A percentile compares a stretch with the other conserved stretches of the same genome.
Evolutionary conservation across 2,888 invertebrate genomes (phyloP).

Genomic region (Plebejus anna): DNA sequence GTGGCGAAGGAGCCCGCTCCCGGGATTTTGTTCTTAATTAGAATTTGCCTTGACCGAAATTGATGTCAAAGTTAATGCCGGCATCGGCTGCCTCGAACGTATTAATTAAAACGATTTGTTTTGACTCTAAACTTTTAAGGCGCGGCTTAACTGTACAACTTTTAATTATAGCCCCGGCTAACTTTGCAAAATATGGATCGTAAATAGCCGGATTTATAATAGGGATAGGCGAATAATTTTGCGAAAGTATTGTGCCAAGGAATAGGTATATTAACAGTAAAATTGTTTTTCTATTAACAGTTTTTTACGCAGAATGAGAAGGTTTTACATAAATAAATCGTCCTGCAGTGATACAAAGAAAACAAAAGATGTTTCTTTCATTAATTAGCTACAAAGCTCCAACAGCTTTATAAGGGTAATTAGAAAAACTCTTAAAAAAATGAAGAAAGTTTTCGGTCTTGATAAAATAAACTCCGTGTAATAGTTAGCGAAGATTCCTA

Average conservation of each 20-base stretch:
- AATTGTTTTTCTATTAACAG: neutral
- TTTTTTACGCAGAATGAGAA: neutral
- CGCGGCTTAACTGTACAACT: neutral
- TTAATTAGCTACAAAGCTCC: neutral
- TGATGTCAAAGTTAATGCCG: constrained; percentile 21
- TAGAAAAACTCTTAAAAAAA: constrained; percentile 30
- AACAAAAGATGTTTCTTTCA: neutral
- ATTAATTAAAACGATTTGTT: constrained; percentile 24
- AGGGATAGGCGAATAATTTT: neutral
- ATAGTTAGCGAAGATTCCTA: constrained; percentile 61
- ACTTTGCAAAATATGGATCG: neutral
- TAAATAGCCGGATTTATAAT: neutral
- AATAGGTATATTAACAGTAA: neutral
- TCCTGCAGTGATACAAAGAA: neutral
- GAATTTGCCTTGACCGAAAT: constrained; percentile 32
- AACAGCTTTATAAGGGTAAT: constrained; percentile 16
- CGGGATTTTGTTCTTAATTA: constrained; percentile 37
- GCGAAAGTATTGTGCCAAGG: neutral
- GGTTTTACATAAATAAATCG: neutral
- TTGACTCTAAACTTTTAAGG: constrained; percentile 18
- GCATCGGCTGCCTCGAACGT: neutral
- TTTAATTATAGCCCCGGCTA: neutral
- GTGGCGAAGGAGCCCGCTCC: constrained; percentile 34
- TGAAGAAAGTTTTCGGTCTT: constrained; percentile 38
- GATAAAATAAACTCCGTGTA: constrained; percentile 61